Evolutionary conservation across 2,888 invertebrate genomes (phyloP), one percentile per base, ranked within the genome.

Genomic region (Plebejus anna): DNA sequence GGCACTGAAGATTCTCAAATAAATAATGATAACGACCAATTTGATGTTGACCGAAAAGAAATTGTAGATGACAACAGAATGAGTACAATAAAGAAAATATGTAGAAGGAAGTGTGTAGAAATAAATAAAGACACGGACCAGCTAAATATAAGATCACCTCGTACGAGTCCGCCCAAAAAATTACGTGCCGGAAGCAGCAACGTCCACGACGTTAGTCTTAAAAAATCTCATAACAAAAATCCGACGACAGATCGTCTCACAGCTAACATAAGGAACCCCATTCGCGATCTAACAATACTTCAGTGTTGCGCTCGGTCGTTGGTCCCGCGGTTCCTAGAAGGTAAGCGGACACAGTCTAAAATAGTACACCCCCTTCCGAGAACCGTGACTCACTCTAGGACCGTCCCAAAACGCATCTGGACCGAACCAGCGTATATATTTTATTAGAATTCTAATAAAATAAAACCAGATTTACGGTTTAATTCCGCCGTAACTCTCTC

Each of bases 291-390:
- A 93, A 93, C 93, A 94, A 94, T 92, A 93, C 89, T 84, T 86
- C 84, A 86, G 87, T 85, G 87, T 86, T 86, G 88, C 87, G 89
- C 88, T 88, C 90, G 93, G 93, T 92, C 92, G 91, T 92, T 92
- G 92, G 92, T 92, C 93, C 87, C 92, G 86, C 84, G 87, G 86
- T 92, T 92, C 92, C 90, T 90, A 94, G 94, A 94, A 94, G 89
- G 92, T 90, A 92, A 92, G 92, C 93, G 92, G 92, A 93, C 92
- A 90, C 92, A 91, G 86, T 89, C 90, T 89, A 91, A 92, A 93
- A 93, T 92, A 92, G 92, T 89, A 87, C 89, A 89, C 89, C 90
- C 89, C 88, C 91, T 92, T 93, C 92, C 89, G 89, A 90, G 91
- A 89, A 88, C 82, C 84, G 84, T 94, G 92, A 93, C 78, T 92